phyloP scores from a whole-genome alignment of 2,888 invertebrate species.

The Dynastes tityus region DNA sequence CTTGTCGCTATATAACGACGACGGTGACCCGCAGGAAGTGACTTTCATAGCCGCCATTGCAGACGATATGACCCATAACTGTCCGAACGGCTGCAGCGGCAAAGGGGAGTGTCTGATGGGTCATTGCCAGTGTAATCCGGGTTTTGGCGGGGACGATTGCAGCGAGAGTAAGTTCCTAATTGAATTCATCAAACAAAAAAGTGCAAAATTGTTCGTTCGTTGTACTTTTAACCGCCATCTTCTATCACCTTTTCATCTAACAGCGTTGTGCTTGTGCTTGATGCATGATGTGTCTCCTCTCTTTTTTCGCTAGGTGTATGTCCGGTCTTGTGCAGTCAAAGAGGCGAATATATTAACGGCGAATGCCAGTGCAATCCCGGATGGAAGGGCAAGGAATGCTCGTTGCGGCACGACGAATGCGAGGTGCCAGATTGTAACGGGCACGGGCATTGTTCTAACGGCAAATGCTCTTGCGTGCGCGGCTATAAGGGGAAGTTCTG shows the following conservation, averaged over 20 bases:
- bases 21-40: slow-evolving; percentile 91
- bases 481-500: slow-evolving; percentile 97
- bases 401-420: slow-evolving; percentile 94
- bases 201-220: slow-evolving; percentile 8
- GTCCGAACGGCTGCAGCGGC: slow-evolving; percentile 96
- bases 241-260: slow-evolving; percentile 6
- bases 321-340: slow-evolving; percentile 96
- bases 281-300: slow-evolving; percentile 58
- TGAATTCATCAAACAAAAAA: not conserved
- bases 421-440: slow-evolving; percentile 97
- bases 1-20: slow-evolving; percentile 95
- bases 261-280: slow-evolving; percentile 52
- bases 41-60: slow-evolving; percentile 88
- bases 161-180: slow-evolving; percentile 86
- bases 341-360: slow-evolving; percentile 97
- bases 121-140: slow-evolving; percentile 96
- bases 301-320: slow-evolving; percentile 82
- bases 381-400: slow-evolving; percentile 99
- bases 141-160: slow-evolving; percentile 97
- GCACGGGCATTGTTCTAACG: slow-evolving; percentile 96
- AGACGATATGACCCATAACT: slow-evolving; percentile 95
- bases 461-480: slow-evolving; percentile 93
- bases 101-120: slow-evolving; percentile 97
- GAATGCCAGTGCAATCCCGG: slow-evolving; percentile 98
- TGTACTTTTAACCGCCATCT: slow-evolving; percentile 24